A percentile compares a stretch with the other conserved stretches of the same genome.
These are phyloP conservation scores for Embidobia sp. DNA, from an alignment of 2,888 invertebrate genomes.

Conservation along the genomic window DNA sequence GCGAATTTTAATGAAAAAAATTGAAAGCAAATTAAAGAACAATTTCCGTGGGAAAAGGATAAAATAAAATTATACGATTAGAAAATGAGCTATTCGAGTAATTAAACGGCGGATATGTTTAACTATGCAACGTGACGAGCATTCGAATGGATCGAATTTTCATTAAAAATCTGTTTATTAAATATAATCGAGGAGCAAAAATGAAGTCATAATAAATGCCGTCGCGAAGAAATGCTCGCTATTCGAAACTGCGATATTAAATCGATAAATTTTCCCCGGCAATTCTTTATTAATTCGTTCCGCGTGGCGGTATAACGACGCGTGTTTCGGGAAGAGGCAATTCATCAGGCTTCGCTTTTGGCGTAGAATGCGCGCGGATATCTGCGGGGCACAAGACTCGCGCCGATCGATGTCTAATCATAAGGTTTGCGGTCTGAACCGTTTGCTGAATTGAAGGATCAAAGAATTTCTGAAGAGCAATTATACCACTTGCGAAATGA, in stretches of 20 bases:
- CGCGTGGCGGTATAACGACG: slow-evolving; percentile 22
- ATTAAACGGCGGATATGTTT: too few relatives aligned
- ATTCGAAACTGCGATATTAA: slow-evolving; percentile 41
- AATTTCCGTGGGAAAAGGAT: too few relatives aligned
- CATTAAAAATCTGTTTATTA: slow-evolving; percentile 4
- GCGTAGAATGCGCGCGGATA: slow-evolving; percentile 16
- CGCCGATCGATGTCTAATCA: slow-evolving; percentile 58
- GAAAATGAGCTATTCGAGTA: too few relatives aligned
- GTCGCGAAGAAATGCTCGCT: slow-evolving; percentile 22
- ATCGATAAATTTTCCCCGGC: slow-evolving; percentile 45
- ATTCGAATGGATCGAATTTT: too few relatives aligned
- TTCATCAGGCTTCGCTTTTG: slow-evolving; percentile 36
- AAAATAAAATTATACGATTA: too few relatives aligned
- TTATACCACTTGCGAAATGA: slow-evolving; percentile 44
- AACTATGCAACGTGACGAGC: too few relatives aligned
- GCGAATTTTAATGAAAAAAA: too few relatives aligned
- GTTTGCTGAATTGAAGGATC: slow-evolving; percentile 50
- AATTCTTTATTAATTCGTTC: slow-evolving; percentile 48
- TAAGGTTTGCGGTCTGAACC: slow-evolving; percentile 33
- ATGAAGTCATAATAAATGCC: slow-evolving; percentile 31
- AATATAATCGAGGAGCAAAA: neutral
- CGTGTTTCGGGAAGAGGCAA: slow-evolving; percentile 27
- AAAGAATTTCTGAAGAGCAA: slow-evolving; percentile 60
- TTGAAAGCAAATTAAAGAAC: too few relatives aligned
- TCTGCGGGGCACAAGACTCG: slow-evolving; percentile 20